Evolutionary conservation across 1,140 invertebrate species (phyloP).

Genomic region (Ostrea edulis): DNA sequence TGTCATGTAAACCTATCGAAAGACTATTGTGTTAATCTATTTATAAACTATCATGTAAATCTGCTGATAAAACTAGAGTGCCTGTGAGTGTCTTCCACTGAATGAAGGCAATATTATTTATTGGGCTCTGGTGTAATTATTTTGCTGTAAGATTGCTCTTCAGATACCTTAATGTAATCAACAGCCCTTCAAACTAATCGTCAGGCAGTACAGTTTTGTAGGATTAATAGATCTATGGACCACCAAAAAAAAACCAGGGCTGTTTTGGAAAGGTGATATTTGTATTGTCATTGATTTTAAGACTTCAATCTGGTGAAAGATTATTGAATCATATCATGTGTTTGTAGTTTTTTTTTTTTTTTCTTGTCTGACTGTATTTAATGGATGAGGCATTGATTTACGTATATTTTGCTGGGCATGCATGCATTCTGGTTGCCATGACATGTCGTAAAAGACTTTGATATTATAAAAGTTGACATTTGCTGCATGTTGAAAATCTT

Average conservation of each 20-base stretch:
- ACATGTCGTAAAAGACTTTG: neutral
- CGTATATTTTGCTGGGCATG: neutral
- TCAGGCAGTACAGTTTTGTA: neutral
- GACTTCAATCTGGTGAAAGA: neutral
- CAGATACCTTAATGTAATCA: neutral
- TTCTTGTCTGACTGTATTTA: neutral
- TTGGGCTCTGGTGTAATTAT: neutral
- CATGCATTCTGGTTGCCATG: neutral
- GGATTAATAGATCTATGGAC: neutral
- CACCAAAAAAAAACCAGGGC: neutral
- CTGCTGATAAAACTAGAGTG: neutral
- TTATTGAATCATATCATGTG: neutral
- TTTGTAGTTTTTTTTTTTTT: neutral
- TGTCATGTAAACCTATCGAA: neutral
- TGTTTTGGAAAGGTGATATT: neutral
- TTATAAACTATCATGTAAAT: neutral
- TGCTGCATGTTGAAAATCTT: neutral
- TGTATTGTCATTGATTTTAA: neutral
- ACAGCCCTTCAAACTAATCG: too few relatives aligned
- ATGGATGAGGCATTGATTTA: neutral
- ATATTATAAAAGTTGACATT: neutral
- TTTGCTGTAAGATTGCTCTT: neutral
- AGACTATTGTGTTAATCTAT: too few relatives aligned
- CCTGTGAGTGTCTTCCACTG: neutral
- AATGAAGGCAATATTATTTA: neutral